Evolutionary conservation across 2,797 vertebrate genomes (phyloP).

Genomic region (Lycodopsis pacificus): DNA sequence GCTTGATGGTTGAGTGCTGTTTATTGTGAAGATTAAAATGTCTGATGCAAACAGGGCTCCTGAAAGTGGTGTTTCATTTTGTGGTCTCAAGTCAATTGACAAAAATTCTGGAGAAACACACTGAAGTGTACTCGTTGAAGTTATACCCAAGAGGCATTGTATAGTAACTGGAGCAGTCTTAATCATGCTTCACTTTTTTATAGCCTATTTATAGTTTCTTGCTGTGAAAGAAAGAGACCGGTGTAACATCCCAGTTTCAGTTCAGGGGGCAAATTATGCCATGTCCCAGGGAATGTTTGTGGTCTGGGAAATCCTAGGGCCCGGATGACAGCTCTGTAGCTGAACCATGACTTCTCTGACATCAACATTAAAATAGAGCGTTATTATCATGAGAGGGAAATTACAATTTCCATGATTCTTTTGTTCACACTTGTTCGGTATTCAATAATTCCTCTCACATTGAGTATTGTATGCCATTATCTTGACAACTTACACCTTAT

Average conservation of each 20-base stretch:
- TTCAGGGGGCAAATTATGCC: slow-evolving; percentile 1
- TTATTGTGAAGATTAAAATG: neutral
- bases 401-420: neutral
- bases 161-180: slow-evolving; percentile 69
- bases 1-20: neutral
- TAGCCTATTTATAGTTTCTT: slow-evolving; percentile 46
- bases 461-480: slow-evolving; percentile 38
- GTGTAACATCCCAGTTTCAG: neutral
- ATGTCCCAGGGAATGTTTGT: slow-evolving; percentile 15
- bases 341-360: slow-evolving; percentile 18
- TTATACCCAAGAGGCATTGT: slow-evolving; percentile 39
- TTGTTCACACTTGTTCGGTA: neutral
- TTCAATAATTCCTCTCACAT: slow-evolving; percentile 13
- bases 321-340: neutral
- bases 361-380: slow-evolving; percentile 4
- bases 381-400: neutral
- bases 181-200: slow-evolving; percentile 57
- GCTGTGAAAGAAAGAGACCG: slow-evolving; percentile 9
- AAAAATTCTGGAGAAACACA: neutral
- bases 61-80: neutral
- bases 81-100: neutral
- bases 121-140: slow-evolving; percentile 27
- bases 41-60: neutral
- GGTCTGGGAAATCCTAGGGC: neutral
- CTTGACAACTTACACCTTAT: slow-evolving; percentile 59